Percentiles rank a stretch among this genome's conserved stretches.
Evolutionary conservation across 2,888 invertebrate genomes (phyloP).

Genomic region (Erebia ligea): DNA sequence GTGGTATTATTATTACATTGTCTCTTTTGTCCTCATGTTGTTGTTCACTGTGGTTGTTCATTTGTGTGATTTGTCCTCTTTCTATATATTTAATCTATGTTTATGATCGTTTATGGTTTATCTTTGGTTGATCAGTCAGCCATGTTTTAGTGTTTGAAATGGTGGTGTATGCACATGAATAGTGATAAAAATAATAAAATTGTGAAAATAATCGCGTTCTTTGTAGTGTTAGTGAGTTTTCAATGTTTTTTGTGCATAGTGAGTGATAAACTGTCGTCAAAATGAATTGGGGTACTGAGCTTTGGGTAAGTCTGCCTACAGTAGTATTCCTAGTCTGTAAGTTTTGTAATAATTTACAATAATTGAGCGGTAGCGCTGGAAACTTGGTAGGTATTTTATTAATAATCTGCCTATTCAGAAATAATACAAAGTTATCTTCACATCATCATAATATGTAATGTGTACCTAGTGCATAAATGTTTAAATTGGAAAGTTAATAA

Average conservation of each 20-base stretch:
- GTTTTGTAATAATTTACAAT: constrained; percentile 38
- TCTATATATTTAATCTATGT: too few species aligned
- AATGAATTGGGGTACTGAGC: constrained; percentile 88
- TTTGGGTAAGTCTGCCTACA: constrained; percentile 82
- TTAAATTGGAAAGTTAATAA: constrained; percentile 15
- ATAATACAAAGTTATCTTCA: neutral
- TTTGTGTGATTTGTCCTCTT: too few species aligned
- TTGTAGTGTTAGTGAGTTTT: constrained; percentile 71
- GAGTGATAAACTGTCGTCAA: constrained; percentile 71
- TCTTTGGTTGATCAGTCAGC: constrained; percentile 68
- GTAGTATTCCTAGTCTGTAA: constrained; percentile 37
- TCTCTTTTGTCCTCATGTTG: too few species aligned
- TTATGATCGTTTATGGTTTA: neutral
- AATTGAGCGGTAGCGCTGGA: constrained; percentile 20
- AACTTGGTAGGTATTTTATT: neutral
- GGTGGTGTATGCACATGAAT: constrained; percentile 58
- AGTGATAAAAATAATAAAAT: constrained; percentile 68
- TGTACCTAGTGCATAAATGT: neutral
- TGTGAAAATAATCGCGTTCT: constrained; percentile 62
- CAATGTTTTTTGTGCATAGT: constrained; percentile 79
- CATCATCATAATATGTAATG: neutral
- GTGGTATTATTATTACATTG: too few species aligned
- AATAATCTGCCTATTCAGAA: neutral
- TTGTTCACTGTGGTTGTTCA: too few species aligned
- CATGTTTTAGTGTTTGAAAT: constrained; percentile 81